Conservation (phyloP, 2,113 vertebrate genomes). For the Mormyrus lacerda region DNA sequence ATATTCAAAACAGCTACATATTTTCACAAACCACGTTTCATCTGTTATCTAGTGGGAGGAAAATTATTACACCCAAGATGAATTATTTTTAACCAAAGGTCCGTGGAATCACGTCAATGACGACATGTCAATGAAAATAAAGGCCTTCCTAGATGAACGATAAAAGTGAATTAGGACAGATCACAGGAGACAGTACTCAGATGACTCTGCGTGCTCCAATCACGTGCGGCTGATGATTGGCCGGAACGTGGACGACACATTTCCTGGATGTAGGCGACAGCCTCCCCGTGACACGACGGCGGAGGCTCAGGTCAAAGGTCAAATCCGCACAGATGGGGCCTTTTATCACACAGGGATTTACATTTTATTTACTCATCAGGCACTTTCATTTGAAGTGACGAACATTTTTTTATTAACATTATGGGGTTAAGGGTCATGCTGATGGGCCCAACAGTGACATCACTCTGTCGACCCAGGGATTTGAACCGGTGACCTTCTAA, state of each 20-base stretch:
- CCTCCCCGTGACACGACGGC: neutral
- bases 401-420: neutral
- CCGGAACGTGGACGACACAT: neutral
- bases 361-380: neutral
- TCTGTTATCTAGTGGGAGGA: neutral
- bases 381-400: neutral
- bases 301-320: neutral
- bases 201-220: neutral
- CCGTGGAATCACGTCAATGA: neutral
- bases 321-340: neutral
- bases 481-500: neutral
- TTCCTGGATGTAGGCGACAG: neutral
- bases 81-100: neutral
- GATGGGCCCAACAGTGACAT: neutral
- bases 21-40: neutral
- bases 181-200: neutral
- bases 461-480: neutral
- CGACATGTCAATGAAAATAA: neutral
- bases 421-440: neutral
- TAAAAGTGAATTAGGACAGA: neutral
- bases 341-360: neutral
- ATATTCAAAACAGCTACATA: neutral
- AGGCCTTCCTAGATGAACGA: neutral
- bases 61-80: neutral
- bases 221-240: neutral